Conservation (phyloP, 2,113 vertebrate species). For the Porphyrio hochstetteri region DNA sequence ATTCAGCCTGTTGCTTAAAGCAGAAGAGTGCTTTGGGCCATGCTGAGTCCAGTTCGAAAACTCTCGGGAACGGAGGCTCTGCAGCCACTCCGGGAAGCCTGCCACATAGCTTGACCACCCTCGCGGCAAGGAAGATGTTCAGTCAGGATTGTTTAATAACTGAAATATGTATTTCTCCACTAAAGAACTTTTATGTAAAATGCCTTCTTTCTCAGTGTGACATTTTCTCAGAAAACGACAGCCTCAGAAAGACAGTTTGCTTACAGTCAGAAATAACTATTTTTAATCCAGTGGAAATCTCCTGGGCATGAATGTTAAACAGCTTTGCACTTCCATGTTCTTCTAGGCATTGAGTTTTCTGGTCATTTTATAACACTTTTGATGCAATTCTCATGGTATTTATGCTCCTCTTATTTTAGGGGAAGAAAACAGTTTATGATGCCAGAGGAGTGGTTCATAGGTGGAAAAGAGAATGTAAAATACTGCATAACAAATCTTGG, state of each 20-base stretch:
- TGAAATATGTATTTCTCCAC: neutral
- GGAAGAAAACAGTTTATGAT: neutral
- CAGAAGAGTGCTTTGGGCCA: neutral
- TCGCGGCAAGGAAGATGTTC: neutral
- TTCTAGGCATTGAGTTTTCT: neutral
- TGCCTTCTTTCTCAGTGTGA: neutral
- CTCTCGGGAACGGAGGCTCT: neutral
- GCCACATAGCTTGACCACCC: conserved; percentile 7
- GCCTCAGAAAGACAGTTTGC: neutral
- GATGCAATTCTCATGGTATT: neutral
- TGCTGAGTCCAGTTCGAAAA: neutral
- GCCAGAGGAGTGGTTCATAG: neutral
- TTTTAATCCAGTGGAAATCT: neutral
- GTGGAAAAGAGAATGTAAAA: neutral
- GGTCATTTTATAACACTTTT: neutral
- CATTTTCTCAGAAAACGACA: neutral
- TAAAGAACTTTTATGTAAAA: neutral
- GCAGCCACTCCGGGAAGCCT: neutral
- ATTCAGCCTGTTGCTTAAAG: neutral
- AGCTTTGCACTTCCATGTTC: neutral
- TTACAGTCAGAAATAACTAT: neutral
- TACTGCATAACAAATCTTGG: rapidly evolving
- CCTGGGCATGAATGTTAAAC: neutral
- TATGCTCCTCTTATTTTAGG: neutral
- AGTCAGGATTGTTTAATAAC: conserved; percentile 8